Evolutionary conservation across 2,113 vertebrate species (phyloP), one percentile per base, ranked within the genome.

Genomic region (Hydrochoerus hydrochaeris): DNA sequence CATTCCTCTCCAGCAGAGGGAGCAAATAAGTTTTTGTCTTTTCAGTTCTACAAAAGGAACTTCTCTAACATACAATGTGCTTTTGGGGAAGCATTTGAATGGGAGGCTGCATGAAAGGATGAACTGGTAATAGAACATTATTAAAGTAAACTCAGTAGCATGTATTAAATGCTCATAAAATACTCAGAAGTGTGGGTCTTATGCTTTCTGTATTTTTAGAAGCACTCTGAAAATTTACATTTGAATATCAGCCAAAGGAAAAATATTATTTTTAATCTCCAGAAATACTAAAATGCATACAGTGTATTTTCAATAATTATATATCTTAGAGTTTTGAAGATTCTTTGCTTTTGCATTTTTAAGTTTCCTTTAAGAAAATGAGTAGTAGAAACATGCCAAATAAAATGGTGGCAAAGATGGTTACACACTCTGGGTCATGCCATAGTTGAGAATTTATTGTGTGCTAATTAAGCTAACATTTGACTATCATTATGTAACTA

Each of bases 1-100:
- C 38, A 77, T 4, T 8, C 28, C 44, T 97, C 73, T 97, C 96
- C 97, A 98, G 97, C 96, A 98, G 96, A 97, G 97, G 98, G 94
- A 49, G 94, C 86, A 98, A 88, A 44, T 85, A 35, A 26, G 69
- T 60, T 10, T 86, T 87, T 52, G 10, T 35, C 63, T 65, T 82
- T 94, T 65, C 58, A 90, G 57, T 85, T 3, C 84, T 44, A 41
- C 2, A 30, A 30, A 69, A 77, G 60, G 32, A 93, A 41, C 44
- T 71, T 44, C 2, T 69, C 49, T 71, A 30, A 52, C n/a, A 84
- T 85, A 58, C 75, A 73, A 46, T 1, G 11, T 73, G 63, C 32
- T 97, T 77, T 93, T 13, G 35, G 3, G 58, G 75, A 88, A 89
- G 77, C 1, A 35, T 69, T 60, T 94, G 26, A 71, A 49, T 49